Base-by-base conservation (phyloP, 1,140 invertebrate genomes). In the Hormaphis cornu region DNA sequence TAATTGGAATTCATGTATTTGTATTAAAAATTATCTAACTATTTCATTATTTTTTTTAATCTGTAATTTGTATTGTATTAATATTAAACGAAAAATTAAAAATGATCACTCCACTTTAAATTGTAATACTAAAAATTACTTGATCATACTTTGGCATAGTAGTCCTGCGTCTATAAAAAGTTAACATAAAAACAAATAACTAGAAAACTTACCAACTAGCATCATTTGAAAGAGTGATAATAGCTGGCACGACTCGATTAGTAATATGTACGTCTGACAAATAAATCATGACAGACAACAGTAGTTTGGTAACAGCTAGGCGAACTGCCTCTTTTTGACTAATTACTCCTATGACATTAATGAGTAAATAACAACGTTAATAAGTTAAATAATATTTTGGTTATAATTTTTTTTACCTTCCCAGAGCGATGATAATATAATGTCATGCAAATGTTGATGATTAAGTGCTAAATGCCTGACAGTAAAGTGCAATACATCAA, bases 191-290 rank as follows among this genome's bases (percentile, higher is more conserved):
- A n/a, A n/a, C n/a, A n/a, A n/a, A n/a, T n/a, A n/a, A n/a, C 40
- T 24, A 24, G 14, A 24, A 40, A 18, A 40, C 82, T 81, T 81
- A 87, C 86, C 84, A 77, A 75, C 89, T 86, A 66, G 81, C 79
- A 77, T 89, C 87, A 77, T 80, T 87, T 24, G 86, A 85, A 6
- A 89, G 77, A 1, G 87, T 89, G 44, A 89, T 83, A 52, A 89
- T 81, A 24, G 87, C 87, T 35, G 87, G 87, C 40, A 85, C 81
- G 48, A 89, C 81, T 74, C 83, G 81, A 2, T 82, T 76, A 9
- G 81, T 81, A 2, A 86, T 77, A 44, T 87, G 75, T 70, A 76
- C 79, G 71, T 88, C 84, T 69, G 80, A 79, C 48, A 86, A 78
- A 53, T 79, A 77, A 28, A 79, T 76, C 70, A 88, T 81, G 18